Evolutionary conservation across 2,797 vertebrate species (phyloP), one percentile per base, ranked within the genome.

Genomic region (Sebastes dallii): DNA sequence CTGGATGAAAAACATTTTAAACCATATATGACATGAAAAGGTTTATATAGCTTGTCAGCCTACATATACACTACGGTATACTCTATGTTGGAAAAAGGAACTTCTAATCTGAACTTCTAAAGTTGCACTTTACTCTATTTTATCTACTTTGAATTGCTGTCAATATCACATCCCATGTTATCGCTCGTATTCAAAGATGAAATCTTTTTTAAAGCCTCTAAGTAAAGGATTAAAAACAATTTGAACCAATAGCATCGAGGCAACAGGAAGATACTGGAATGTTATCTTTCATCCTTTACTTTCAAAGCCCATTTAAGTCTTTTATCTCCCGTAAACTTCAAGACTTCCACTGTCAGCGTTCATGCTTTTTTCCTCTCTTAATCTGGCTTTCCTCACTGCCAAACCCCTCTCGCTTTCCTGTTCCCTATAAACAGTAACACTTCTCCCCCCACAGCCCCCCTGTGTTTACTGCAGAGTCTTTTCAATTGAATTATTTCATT

Each of bases 401-500:
- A 72, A 69, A 61, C 55, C 29, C 4, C 6, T 62, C 75, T 80
- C 24, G 27, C 30, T 80, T 83, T 36, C 16, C 36, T 66, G 20
- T 55, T 64, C 27, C 20, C 25, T 29, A 24, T 60, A 65, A 73
- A 71, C 22, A 6, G 2, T 3, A 16, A 69, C 27, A 68, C 66
- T 77, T 75, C 36, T 20, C 58, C 55, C 69, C 50, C 80, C 42
- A 27, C 22, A 67, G 42, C 60, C 69, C 62, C 65, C 14, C 5
- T 69, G 46, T 71, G 60, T 70, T 81, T 65, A 22, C 70, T 66
- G 64, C 75, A 74, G 27, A 72, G 20, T 25, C 64, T 54, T 42
- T 68, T 86, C 50, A 80, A 65, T 42, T 32, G 3, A 82, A 68
- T 70, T 39, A 85, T 89, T 88, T 80, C 29, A 92, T 90, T 81